Evolutionary conservation across 2,113 vertebrate species (phyloP), one percentile per base, ranked within the genome.

Genomic region (Elachura formosa): DNA sequence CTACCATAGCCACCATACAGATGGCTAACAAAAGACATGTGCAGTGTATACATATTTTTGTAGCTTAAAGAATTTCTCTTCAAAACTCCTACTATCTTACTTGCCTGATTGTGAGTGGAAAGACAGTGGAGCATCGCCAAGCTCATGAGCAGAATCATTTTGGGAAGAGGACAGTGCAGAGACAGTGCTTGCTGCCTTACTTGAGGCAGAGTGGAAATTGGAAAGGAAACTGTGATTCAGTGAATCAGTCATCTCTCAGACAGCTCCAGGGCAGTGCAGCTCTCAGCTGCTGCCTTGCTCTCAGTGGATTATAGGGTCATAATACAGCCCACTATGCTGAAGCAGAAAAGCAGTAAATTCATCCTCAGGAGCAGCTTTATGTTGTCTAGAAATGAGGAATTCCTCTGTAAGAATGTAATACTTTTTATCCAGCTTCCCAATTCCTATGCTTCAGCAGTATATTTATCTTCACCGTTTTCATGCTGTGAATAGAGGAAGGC

Each of bases 351-450:
- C 52, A 78, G 55, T 55, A 86, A 80, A 87, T 90, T 95, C 64
- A 31, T 93, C 71, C 76, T 92, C 3, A 4, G 82, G 78, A 93
- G 28, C 69, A 63, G 61, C 69, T 94, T 84, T 93, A 29, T 88
- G 55, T 82, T 91, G 55, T 90, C 93, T 86, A 48, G 89, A 85
- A 91, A 78, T 93, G 72, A 94, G 54, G 75, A 93, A 93, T 77
- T 94, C 67, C 55, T 93, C 67, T 73, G 46, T 54, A 82, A 87
- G 89, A 74, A 90, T 67, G 63, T 74, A 73, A 83, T 83, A 45
- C 58, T 71, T 91, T 91, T 83, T 74, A 85, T 89, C 81, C 68
- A 85, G 40, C 67, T 91, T 76, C 41, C 84, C 84, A 81, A 38
- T 94, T 89, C 84, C 78, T 6, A 12, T 95, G 52, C 75, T 77